Evolutionary conservation across 1,140 invertebrate genomes (phyloP), one percentile per base, ranked within the genome.

Genomic region (Orius insidiosus): DNA sequence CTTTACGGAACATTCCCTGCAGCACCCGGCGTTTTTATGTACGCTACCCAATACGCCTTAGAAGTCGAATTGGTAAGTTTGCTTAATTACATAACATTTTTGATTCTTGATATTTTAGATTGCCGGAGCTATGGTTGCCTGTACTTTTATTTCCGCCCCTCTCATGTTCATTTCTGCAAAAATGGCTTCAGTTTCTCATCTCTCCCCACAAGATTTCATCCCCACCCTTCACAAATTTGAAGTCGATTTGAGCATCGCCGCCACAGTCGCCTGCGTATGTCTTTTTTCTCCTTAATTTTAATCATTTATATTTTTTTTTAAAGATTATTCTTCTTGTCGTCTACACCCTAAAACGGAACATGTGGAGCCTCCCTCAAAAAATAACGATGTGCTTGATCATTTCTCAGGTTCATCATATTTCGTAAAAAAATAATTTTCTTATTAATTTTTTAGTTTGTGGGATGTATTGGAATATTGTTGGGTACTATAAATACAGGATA

Each of bases 1-100:
- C 68, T 97, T 0, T 97, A 97, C 63, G 92, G 93, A 43, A 95
- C 88, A 1, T 85, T 96, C 61, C 93, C 92, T 1, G 80, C 89
- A 31, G 90, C 92, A 18, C 92, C 93, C 0, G 86, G 86, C 34
- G 82, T 93, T 4, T 95, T 94, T 64, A 85, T 97, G 5, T 93
- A 93, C 63, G 87, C 90, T 2, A 76, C 81, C 32, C 75, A 87
- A 46, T 96, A 93, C 60, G 75, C 79, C 52, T 56, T 90, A 8
- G 85, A 85, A 59, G 72, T 85, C 52, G 86, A 94, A 65, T 66
- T 92, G 66, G 81, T 87, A 67, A 69, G 68, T 62, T 33, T 15
- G 36, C 13, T 16, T 37, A 50, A 50, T 13, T 18, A 48, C 14
- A 35, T 48, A 6, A 33, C n/a, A 33, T 33, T n/a, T 33, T 15